These are phyloP conservation scores for Fregata magnificens DNA, from an alignment of 2,113 vertebrate species.

Conservation along the genomic window DNA sequence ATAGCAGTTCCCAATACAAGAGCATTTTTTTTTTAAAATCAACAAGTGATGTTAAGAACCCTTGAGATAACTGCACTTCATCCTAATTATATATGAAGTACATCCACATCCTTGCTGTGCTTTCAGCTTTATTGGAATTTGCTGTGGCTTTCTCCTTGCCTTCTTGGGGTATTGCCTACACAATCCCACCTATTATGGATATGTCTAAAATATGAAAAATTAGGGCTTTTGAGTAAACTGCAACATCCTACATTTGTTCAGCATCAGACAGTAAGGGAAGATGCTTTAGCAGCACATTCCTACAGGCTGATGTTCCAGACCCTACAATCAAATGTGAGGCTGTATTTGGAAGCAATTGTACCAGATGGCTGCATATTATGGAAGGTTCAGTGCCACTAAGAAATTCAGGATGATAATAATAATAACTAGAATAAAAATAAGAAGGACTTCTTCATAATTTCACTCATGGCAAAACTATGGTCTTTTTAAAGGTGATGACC, in stretches of 20 bases:
- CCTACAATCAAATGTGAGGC: slow-evolving; percentile 50
- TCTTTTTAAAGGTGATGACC: slow-evolving; percentile 29
- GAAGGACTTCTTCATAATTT: slow-evolving; percentile 33
- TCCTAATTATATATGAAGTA: slow-evolving; percentile 38
- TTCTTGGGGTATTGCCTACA: not conserved
- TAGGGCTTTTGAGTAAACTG: slow-evolving; percentile 20
- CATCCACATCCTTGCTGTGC: not conserved
- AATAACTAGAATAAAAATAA: slow-evolving; percentile 35
- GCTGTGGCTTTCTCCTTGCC: not conserved
- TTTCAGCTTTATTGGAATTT: slow-evolving; percentile 2
- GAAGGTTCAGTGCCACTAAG: not conserved
- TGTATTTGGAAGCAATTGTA: slow-evolving; percentile 47
- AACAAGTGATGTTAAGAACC: slow-evolving; percentile 47
- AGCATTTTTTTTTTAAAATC: not conserved
- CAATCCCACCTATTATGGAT: not conserved
- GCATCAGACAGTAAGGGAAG: slow-evolving; percentile 57
- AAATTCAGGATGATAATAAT: slow-evolving; percentile 22
- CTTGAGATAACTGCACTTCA: slow-evolving; percentile 40
- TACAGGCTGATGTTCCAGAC: slow-evolving; percentile 51
- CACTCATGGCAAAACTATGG: not conserved
- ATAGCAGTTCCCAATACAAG: not conserved
- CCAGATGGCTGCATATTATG: slow-evolving; percentile 16
- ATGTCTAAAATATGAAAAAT: not conserved
- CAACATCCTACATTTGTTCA: slow-evolving; percentile 39
- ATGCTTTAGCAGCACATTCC: slow-evolving; percentile 44